Evolutionary conservation across 2,797 vertebrate species (phyloP).

Genomic region (Otolemur crassicaudatus): DNA sequence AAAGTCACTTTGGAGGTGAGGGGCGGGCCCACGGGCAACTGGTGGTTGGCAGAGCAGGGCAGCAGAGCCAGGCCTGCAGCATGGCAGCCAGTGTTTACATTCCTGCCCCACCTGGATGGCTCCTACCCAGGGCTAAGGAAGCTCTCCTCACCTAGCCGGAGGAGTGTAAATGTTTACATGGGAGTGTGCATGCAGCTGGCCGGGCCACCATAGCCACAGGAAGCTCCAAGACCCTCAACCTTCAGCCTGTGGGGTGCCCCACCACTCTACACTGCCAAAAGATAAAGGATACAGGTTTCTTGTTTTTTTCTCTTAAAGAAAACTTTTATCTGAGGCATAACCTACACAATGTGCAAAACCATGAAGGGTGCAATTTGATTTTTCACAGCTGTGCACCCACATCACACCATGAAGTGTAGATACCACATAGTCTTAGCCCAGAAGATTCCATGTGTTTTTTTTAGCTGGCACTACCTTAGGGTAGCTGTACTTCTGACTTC

Average conservation of each 20-base stretch:
- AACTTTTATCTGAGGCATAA: not conserved
- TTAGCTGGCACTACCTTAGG: not conserved
- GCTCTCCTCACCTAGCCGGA: rapidly evolving
- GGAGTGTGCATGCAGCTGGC: not conserved
- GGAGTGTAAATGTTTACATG: slow-evolving; percentile 57
- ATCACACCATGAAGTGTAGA: rapidly evolving
- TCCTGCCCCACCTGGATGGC: not conserved
- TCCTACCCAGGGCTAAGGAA: not conserved
- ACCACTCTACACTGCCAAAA: no score
- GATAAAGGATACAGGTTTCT: not conserved
- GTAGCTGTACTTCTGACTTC: not conserved
- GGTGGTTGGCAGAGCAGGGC: not conserved
- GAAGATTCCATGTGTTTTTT: not conserved
- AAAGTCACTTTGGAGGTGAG: no score
- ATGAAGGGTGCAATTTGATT: not conserved
- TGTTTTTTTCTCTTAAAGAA: not conserved
- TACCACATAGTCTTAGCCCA: rapidly evolving
- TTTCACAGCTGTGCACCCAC: rapidly evolving
- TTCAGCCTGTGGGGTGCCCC: not conserved
- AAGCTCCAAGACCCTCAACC: not conserved
- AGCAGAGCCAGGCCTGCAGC: not conserved
- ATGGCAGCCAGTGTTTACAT: rapidly evolving
- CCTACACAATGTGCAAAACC: rapidly evolving
- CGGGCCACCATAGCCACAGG: rapidly evolving
- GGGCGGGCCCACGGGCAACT: not conserved